Percentiles rank a stretch among this genome's conserved stretches.
phyloP scores from a whole-genome alignment of 2,888 invertebrate species.

The Pandemis heparana region DNA sequence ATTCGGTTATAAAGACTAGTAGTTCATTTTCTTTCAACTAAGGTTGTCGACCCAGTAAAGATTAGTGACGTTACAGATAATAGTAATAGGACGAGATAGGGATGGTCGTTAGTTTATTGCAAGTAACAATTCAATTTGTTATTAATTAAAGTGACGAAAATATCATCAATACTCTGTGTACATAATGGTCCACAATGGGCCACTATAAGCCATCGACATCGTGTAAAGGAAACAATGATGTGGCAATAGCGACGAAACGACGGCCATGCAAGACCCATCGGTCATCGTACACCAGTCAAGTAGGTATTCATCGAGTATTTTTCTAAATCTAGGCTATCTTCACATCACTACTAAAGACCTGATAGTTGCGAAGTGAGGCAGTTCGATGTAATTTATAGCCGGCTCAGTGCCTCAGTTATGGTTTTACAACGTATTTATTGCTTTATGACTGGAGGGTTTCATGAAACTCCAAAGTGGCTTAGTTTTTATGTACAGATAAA shows the following conservation, averaged over 20 bases:
- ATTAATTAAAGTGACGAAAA: no score
- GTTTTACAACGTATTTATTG: conserved; percentile 84
- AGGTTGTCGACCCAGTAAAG: conserved; percentile 28
- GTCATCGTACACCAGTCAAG: no score
- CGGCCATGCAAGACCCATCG: no score
- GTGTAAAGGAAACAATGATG: no score
- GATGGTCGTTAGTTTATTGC: no score
- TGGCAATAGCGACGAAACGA: no score
- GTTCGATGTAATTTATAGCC: conserved; percentile 75
- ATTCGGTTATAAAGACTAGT: conserved; percentile 31
- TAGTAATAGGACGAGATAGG: no score
- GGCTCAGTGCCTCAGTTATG: conserved; percentile 76
- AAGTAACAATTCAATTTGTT: no score
- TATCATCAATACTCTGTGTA: no score
- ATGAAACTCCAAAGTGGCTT: conserved; percentile 29
- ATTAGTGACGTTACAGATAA: conserved; percentile 13
- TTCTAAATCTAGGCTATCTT: conserved; percentile 24
- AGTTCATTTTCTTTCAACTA: conserved; percentile 33
- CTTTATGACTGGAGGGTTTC: conserved; percentile 66
- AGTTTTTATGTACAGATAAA: conserved; percentile 17
- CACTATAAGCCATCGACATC: no score
- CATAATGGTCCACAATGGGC: no score
- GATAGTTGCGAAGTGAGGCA: conserved; percentile 74
- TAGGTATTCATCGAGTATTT: no score
- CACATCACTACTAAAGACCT: conserved; percentile 52